Evolutionary conservation across 2,888 invertebrate species (phyloP), one percentile per base, ranked within the genome.

Genomic region (Cephalotes varians): DNA sequence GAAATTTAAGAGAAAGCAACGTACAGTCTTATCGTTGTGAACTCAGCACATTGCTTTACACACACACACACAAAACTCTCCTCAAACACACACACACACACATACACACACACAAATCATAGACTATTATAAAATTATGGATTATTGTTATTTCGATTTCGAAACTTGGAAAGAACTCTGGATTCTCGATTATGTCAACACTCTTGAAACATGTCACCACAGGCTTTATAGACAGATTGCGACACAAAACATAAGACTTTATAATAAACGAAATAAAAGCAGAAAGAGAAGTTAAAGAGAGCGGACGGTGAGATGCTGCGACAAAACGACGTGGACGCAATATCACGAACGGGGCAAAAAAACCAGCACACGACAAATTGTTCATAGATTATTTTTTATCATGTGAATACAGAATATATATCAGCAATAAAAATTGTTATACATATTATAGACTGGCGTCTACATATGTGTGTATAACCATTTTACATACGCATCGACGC

Each of bases 301-400:
- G 34, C 28, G 58, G 56, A n/a, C 67, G 25, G 34, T 28, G 69
- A 80, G 31, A 69, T 28, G 47, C 58, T 25, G 54, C 73, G 80
- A 47, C 58, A 31, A 67, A 56, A 72, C 56, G 62, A 73, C 34
- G 67, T 60, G 60, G 40, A 81, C 60, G n/a, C 56, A 15, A 49
- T 86, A 79, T 79, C 60, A 54, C 6, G 60, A 79, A 80, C 28
- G 58, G 47, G 21, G 31, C 28, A 76, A 84, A 81, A 34, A 65
- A 81, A 64, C 37, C 56, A 79, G 62, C 84, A 88, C 84, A 64
- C 86, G 82, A 87, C 87, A 90, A 92, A 92, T 95, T 96, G 96
- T 96, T 96, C 95, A 96, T 96, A 96, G 96, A 96, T 96, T 96
- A 96, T 96, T 96, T 96, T 96, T 96, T 96, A 96, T 96, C 96